Evolutionary conservation across 2,113 vertebrate species (phyloP).

Genomic region (Gallinago media): DNA sequence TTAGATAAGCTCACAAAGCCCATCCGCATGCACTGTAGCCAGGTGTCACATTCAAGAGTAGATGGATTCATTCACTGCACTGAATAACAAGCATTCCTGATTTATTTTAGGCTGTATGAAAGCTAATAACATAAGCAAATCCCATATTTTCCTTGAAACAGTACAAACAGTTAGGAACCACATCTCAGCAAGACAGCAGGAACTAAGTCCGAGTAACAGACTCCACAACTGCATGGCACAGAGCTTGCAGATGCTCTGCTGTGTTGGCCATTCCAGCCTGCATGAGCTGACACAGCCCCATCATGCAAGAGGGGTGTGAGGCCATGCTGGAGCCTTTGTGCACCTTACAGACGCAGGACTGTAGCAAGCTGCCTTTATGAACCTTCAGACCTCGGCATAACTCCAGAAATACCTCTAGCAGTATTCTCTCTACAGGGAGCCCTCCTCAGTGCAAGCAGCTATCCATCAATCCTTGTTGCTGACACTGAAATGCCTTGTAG

Average conservation of each 20-base stretch:
- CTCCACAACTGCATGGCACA: neutral
- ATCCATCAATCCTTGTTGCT: neutral
- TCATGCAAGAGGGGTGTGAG: neutral
- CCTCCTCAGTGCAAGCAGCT: neutral
- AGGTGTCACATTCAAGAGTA: neutral
- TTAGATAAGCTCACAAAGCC: neutral
- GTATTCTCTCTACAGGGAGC: neutral
- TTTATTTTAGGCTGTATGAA: neutral
- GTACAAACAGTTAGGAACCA: neutral
- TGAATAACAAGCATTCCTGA: neutral
- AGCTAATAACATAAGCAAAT: neutral
- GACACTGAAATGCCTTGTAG: fast-evolving
- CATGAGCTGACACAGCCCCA: neutral
- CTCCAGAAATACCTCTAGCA: neutral
- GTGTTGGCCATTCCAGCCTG: fast-evolving
- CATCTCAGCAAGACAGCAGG: neutral
- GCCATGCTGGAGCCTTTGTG: neutral
- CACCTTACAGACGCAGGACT: fast-evolving
- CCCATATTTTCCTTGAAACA: neutral
- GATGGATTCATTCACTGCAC: neutral
- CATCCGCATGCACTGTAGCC: neutral
- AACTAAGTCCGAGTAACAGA: neutral
- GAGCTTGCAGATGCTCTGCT: neutral
- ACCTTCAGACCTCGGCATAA: neutral
- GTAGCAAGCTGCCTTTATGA: neutral